Evolutionary conservation across 2,797 vertebrate genomes (phyloP).

Genomic region (Emys orbicularis): DNA sequence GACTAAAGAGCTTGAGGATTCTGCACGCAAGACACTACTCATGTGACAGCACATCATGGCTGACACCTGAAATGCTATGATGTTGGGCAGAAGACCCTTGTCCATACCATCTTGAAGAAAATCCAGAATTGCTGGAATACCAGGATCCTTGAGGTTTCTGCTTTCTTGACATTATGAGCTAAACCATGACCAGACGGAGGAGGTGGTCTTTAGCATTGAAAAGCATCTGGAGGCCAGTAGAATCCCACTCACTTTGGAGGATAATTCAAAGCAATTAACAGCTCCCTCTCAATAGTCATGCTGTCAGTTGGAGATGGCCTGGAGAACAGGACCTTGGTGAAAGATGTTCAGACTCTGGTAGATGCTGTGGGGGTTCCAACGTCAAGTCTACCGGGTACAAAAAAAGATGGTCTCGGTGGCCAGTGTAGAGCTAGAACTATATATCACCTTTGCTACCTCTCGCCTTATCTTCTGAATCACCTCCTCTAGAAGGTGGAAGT

Average conservation of each 20-base stretch:
- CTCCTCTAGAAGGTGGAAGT: neutral
- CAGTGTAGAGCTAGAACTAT: neutral
- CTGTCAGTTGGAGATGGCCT: neutral
- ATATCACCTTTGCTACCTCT: neutral
- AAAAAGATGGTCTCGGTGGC: neutral
- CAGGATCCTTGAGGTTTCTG: neutral
- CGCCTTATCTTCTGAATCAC: neutral
- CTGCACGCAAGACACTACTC: too few species aligned
- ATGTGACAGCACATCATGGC: too few species aligned
- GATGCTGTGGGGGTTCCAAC: neutral
- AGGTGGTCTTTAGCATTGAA: neutral
- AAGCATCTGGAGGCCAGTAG: neutral
- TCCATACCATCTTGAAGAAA: neutral
- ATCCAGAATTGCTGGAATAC: neutral
- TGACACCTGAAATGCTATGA: too few species aligned
- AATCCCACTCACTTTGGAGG: neutral
- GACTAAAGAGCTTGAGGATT: too few species aligned
- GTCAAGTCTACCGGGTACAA: neutral
- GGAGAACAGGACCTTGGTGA: neutral
- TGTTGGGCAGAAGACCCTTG: neutral
- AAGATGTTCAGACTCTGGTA: neutral
- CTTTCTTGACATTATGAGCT: neutral
- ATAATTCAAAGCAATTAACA: neutral
- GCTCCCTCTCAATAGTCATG: neutral
- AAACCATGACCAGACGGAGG: neutral